These are phyloP conservation scores for Athalia cordata DNA, from an alignment of 2,888 invertebrate genomes.

Conservation along the genomic window DNA sequence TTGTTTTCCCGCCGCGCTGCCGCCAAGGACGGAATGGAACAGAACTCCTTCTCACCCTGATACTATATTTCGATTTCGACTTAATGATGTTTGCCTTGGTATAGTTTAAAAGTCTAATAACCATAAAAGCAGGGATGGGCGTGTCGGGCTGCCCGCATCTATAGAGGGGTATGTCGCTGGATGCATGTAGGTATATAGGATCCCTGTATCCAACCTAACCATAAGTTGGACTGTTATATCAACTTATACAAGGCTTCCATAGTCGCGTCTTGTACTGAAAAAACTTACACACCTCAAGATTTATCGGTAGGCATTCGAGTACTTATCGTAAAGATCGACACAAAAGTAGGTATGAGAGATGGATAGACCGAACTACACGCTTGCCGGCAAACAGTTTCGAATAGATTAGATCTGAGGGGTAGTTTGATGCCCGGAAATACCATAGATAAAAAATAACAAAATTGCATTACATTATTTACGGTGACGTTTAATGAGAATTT, in stretches of 20 bases:
- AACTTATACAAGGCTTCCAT: conserved; percentile 15
- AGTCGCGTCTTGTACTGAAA: not conserved
- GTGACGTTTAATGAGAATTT: conserved; percentile 29
- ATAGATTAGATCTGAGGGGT: conserved; percentile 18
- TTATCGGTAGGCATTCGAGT: conserved; percentile 27
- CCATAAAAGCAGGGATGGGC: conserved; percentile 47
- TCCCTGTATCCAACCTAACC: conserved; percentile 10
- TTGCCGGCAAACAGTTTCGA: conserved; percentile 13
- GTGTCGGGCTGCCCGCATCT: conserved; percentile 31
- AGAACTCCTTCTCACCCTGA: conserved; percentile 38
- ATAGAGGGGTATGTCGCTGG: conserved; percentile 25
- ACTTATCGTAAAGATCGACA: conserved; percentile 40
- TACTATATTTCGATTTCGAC: conserved; percentile 44
- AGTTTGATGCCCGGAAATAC: conserved; percentile 3
- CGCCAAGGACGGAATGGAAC: conserved; percentile 10
- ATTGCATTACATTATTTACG: conserved; percentile 13
- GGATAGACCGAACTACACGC: conserved; percentile 9
- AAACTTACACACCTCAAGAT: conserved; percentile 28
- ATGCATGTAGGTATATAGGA: conserved; percentile 14
- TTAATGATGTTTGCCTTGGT: conserved; percentile 48
- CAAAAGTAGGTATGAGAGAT: conserved; percentile 22
- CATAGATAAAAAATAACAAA: conserved; percentile 14
- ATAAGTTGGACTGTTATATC: conserved; percentile 16
- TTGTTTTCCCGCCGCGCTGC: conserved; percentile 35
- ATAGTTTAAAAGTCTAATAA: conserved; percentile 46